Evolutionary conservation across 2,797 vertebrate genomes (phyloP).

Genomic region (Acomys russatus): DNA sequence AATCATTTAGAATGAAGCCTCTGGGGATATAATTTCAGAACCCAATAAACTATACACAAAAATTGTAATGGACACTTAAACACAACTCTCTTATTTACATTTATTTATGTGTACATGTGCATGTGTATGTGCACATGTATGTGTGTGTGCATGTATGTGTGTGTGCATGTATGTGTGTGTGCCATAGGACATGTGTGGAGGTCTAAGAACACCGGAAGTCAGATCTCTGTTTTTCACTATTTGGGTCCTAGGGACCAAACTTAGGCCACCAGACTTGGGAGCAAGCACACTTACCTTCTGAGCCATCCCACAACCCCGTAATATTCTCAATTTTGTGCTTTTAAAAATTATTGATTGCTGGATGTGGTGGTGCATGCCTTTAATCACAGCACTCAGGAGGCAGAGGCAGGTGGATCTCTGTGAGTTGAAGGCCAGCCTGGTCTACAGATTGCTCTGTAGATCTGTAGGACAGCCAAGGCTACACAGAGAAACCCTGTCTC

Average conservation of each 20-base stretch:
- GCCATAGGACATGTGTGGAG: background rate
- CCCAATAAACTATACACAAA: no score
- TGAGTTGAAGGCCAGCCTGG: no score
- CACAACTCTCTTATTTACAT: background rate
- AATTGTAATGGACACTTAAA: background rate
- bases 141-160: background rate
- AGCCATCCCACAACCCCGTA: background rate
- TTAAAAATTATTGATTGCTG: background rate
- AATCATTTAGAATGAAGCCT: background rate
- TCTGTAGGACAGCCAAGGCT: no score
- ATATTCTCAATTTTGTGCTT: background rate
- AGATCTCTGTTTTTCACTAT: background rate
- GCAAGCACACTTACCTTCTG: no score
- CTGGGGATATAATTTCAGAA: background rate
- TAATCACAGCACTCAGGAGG: no score
- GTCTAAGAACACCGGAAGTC: background rate
- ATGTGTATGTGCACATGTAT: background rate
- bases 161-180: background rate
- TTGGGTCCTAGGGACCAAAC: background rate
- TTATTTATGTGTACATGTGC: background rate
- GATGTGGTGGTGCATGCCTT: no score
- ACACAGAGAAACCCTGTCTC: no score
- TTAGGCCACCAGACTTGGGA: background rate
- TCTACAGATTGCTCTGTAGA: no score
- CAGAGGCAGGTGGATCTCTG: no score